These are phyloP conservation scores for Agapostemon virescens DNA, from an alignment of 2,888 invertebrate genomes.

Conservation along the genomic window DNA sequence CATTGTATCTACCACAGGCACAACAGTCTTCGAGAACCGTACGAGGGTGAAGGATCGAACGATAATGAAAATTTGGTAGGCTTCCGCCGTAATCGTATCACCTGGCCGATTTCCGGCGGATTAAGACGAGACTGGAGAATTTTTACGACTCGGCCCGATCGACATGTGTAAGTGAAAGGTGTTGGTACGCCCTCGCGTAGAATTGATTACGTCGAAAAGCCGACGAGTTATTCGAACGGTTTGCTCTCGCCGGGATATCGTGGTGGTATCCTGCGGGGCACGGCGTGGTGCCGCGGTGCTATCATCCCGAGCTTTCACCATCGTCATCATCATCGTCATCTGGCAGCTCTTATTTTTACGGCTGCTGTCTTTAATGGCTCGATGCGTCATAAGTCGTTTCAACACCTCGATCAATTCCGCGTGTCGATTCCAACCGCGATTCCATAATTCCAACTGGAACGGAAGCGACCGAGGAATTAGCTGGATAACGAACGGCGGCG, in stretches of 20 bases:
- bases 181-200: conserved; percentile 41
- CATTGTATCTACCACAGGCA: too few species aligned
- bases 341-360: conserved; percentile 67
- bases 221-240: conserved; percentile 67
- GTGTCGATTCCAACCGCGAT: conserved; percentile 26
- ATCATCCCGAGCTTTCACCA: conserved; percentile 71
- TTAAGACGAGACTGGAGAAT: neutral
- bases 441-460: conserved; percentile 14
- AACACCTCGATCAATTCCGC: conserved; percentile 58
- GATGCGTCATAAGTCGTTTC: conserved; percentile 70
- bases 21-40: neutral
- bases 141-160: neutral
- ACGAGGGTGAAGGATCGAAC: neutral
- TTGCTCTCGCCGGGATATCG: conserved; percentile 68
- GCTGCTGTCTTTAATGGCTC: conserved; percentile 61
- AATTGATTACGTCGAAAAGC: conserved; percentile 62
- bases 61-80: neutral
- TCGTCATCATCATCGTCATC: conserved; percentile 73
- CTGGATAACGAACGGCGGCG: neutral
- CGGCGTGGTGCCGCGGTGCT: conserved; percentile 71
- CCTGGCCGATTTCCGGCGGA: neutral
- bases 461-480: neutral
- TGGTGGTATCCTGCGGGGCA: conserved; percentile 70
- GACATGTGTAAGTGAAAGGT: conserved; percentile 25
- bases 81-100: neutral